phyloP scores from a whole-genome alignment of 2,113 vertebrate species.

The Chrysemys picta region DNA sequence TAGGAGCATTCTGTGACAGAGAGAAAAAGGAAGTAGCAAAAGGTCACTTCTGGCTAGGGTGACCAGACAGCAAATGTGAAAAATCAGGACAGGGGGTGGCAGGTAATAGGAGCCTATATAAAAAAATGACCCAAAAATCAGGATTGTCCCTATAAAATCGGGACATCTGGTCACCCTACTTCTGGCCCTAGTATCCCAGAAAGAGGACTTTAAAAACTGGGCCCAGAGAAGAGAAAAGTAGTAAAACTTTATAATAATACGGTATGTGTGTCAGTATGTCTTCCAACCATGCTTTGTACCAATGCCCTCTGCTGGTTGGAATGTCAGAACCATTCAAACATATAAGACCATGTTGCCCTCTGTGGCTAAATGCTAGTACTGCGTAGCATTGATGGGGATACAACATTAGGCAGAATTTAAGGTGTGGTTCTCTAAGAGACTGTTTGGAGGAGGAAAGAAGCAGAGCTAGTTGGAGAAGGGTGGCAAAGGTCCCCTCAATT shows the following conservation, averaged over 20 bases:
- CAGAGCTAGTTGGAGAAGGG: background rate
- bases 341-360: constrained; percentile 6
- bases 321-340: background rate
- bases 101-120: no score
- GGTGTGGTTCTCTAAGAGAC: constrained; percentile 16
- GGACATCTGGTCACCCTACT: background rate
- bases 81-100: no score
- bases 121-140: no score
- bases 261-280: background rate
- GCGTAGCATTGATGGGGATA: background rate
- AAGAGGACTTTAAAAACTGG: background rate
- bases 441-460: background rate
- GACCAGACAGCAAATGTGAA: no score
- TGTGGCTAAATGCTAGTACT: background rate
- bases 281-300: background rate
- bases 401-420: constrained; percentile 11
- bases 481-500: background rate
- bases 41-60: background rate
- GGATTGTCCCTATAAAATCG: no score
- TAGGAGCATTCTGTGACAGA: background rate
- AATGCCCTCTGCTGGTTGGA: constrained; percentile 8
- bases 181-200: background rate
- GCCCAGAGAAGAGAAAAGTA: background rate
- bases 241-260: background rate
- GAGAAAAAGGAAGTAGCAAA: background rate